Evolutionary conservation across 2,113 vertebrate genomes (phyloP).

Genomic region (Phocoena phocoena): DNA sequence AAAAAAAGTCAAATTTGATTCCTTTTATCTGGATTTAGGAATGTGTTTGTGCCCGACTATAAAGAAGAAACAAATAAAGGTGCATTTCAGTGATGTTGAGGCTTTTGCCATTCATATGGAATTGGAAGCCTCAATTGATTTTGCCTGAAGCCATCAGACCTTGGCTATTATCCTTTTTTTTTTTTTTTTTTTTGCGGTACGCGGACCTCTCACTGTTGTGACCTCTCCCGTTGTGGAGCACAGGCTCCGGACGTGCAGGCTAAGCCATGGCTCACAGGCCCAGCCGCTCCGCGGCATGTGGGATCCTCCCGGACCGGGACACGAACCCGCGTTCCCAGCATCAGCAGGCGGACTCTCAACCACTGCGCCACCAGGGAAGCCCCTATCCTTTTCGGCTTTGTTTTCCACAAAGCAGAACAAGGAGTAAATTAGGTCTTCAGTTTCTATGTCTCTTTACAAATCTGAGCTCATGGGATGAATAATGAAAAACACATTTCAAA

Average conservation of each 20-base stretch:
- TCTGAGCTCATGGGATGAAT: conserved; percentile 56
- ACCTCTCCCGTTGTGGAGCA: too few relatives aligned
- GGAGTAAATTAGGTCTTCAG: conserved; percentile 55
- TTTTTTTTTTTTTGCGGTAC: too few relatives aligned
- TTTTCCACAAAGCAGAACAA: conserved; percentile 62
- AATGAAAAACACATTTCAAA: conserved; percentile 67
- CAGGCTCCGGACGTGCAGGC: too few relatives aligned
- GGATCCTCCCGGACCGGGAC: too few relatives aligned
- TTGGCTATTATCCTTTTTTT: conserved; percentile 57
- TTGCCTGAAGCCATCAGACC: conserved; percentile 39
- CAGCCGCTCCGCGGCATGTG: too few relatives aligned
- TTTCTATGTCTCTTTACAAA: conserved; percentile 69
- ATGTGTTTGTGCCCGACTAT: background rate
- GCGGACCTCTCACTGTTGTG: too few relatives aligned
- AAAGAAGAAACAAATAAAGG: background rate
- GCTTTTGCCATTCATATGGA: conserved; percentile 33
- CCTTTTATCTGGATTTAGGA: background rate
- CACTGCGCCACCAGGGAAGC: too few relatives aligned
- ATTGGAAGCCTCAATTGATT: conserved; percentile 1
- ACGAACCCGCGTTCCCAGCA: too few relatives aligned
- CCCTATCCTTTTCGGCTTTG: conserved; percentile 59
- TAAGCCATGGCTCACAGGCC: too few relatives aligned
- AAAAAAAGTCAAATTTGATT: background rate
- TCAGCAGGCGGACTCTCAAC: too few relatives aligned
- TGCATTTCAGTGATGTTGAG: background rate